Evolutionary conservation across 2,113 vertebrate species (phyloP).

Genomic region (Megaceryle maxima): DNA sequence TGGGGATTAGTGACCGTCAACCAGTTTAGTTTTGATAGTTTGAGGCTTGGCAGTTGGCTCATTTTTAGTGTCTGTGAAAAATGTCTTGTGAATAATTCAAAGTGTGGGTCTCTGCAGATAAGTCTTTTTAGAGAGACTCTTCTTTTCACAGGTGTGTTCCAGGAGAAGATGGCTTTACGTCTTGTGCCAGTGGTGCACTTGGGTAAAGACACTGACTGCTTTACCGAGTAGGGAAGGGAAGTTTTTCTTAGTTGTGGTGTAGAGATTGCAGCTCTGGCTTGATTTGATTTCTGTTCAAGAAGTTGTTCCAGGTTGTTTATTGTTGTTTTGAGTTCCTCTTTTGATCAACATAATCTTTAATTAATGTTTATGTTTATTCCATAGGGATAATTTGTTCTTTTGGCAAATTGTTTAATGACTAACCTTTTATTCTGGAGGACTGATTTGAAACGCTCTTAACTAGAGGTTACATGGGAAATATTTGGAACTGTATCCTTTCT

Average conservation of each 20-base stretch:
- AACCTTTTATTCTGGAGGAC: background rate
- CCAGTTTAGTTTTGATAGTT: background rate
- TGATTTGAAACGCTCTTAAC: background rate
- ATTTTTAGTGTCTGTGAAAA: background rate
- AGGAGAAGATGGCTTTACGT: background rate
- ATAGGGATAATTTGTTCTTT: constrained; percentile 7
- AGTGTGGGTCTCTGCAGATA: background rate
- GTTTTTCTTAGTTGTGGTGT: background rate
- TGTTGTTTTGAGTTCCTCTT: background rate
- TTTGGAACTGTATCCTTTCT: constrained; percentile 2
- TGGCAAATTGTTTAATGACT: constrained; percentile 17
- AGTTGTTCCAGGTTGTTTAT: constrained; percentile 19
- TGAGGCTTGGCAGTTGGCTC: background rate
- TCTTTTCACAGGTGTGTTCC: background rate
- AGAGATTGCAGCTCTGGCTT: background rate
- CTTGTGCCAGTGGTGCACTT: background rate
- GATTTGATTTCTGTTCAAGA: background rate
- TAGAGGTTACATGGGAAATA: background rate
- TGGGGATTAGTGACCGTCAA: background rate
- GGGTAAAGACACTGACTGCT: background rate
- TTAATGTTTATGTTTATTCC: constrained; percentile 17
- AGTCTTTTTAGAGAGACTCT: background rate
- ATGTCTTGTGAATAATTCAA: background rate
- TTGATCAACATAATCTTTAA: constrained; percentile 22
- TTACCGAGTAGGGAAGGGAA: background rate